Percentiles rank a stretch among this genome's conserved stretches.
These are phyloP conservation scores for Lepidurus apus DNA, from an alignment of 1,140 invertebrate genomes.

Conservation along the genomic window DNA sequence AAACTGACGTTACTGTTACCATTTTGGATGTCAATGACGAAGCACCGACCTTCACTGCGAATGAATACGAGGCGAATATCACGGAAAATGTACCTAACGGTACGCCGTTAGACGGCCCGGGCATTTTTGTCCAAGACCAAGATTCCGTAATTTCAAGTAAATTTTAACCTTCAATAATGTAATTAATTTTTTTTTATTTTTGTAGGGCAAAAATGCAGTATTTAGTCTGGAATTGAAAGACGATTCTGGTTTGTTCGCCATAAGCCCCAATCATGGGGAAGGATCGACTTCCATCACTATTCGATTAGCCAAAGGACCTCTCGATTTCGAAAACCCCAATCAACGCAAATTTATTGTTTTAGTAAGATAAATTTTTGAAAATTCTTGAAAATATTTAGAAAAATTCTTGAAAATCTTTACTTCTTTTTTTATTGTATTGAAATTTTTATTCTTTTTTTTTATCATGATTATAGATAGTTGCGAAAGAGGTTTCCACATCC, in stretches of 20 bases:
- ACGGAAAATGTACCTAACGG: slow-evolving; percentile 75
- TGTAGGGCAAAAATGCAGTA: slow-evolving; percentile 69
- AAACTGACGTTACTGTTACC: slow-evolving; percentile 63
- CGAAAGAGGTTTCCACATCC: slow-evolving; percentile 70
- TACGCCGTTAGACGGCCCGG: slow-evolving; percentile 70
- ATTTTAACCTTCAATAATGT: not conserved
- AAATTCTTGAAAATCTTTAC: slow-evolving; percentile 12
- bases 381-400: slow-evolving; percentile 34
- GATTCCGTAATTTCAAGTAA: slow-evolving; percentile 61
- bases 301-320: slow-evolving; percentile 66
- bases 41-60: slow-evolving; percentile 71
- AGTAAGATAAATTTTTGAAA: slow-evolving; percentile 49
- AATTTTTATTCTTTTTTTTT: slow-evolving; percentile 31
- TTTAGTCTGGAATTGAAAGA: slow-evolving; percentile 72
- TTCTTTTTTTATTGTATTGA: not conserved
- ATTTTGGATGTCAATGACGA: slow-evolving; percentile 92
- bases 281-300: slow-evolving; percentile 76
- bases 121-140: slow-evolving; percentile 79
- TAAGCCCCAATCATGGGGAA: slow-evolving; percentile 70
- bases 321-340: slow-evolving; percentile 88
- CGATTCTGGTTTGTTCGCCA: slow-evolving; percentile 70
- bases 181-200: slow-evolving; percentile 22
- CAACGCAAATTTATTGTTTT: slow-evolving; percentile 83
- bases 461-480: slow-evolving; percentile 60
- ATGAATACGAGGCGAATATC: slow-evolving; percentile 72